A percentile compares a stretch with the other conserved stretches of the same genome.
These are phyloP conservation scores for Hoplodrina ambigua DNA, from an alignment of 2,888 invertebrate genomes.

Conservation along the genomic window DNA sequence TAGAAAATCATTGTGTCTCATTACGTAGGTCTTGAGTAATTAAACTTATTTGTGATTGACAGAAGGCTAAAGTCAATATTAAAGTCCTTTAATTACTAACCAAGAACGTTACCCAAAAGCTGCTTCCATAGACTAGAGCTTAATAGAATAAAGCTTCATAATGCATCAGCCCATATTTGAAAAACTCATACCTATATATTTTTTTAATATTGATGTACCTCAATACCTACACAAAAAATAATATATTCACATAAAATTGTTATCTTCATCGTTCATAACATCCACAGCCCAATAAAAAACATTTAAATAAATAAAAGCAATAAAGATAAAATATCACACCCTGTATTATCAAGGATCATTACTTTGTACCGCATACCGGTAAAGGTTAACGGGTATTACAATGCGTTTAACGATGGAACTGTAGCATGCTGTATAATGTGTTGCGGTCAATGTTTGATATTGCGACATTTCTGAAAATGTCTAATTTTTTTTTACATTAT, in stretches of 20 bases:
- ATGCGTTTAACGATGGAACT: conserved; percentile 25
- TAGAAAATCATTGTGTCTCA: too few relatives aligned
- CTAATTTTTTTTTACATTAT: neutral
- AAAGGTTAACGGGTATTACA: conserved; percentile 51
- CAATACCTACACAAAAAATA: neutral
- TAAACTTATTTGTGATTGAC: too few relatives aligned
- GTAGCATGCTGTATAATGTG: conserved; percentile 41
- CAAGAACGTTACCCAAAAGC: too few relatives aligned
- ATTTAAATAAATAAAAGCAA: conserved; percentile 6
- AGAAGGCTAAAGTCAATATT: too few relatives aligned
- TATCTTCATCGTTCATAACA: neutral
- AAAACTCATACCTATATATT: too few relatives aligned
- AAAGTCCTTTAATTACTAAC: too few relatives aligned
- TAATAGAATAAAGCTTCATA: too few relatives aligned
- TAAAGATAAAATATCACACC: conserved; percentile 23
- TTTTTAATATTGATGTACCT: too few relatives aligned
- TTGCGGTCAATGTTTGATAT: conserved; percentile 2
- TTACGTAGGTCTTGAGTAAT: too few relatives aligned
- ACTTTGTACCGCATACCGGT: conserved; percentile 40
- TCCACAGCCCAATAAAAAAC: conserved; percentile 9
- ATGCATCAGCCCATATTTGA: too few relatives aligned
- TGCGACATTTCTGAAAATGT: neutral
- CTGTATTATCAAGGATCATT: conserved; percentile 37
- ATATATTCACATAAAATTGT: conserved; percentile 21
- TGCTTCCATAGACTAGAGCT: too few relatives aligned